phyloP scores from a whole-genome alignment of 2,888 invertebrate genomes.

The Drosophila tripunctata region DNA sequence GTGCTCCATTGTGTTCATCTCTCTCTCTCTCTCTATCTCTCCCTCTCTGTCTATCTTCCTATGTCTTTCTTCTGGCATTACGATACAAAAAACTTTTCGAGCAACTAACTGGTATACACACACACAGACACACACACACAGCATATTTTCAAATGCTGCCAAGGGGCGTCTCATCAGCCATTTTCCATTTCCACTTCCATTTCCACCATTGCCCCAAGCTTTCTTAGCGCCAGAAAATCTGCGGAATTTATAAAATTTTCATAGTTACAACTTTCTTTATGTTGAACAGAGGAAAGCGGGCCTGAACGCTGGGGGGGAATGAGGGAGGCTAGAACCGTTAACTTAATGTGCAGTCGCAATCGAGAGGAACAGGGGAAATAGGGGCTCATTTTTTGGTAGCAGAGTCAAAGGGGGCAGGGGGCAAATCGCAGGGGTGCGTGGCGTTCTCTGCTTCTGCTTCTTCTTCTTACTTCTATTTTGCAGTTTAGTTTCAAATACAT shows the following conservation, averaged over 20 bases:
- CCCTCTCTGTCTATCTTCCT: not conserved
- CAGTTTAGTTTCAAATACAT: conserved; percentile 79
- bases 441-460: not conserved
- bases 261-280: conserved; percentile 81
- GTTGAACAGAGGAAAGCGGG: conserved; percentile 25
- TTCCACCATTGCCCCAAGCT: conserved; percentile 45
- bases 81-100: conserved; percentile 43
- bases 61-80: too few relatives aligned
- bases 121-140: not conserved
- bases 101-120: conserved; percentile 38
- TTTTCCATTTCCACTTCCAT: conserved; percentile 38
- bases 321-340: conserved; percentile 41
- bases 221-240: conserved; percentile 78
- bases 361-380: too few relatives aligned
- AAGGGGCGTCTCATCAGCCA: conserved; percentile 53
- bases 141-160: conserved; percentile 44
- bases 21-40: not conserved
- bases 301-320: not conserved
- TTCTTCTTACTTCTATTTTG: conserved; percentile 65
- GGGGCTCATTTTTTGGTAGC: too few relatives aligned
- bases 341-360: conserved; percentile 68
- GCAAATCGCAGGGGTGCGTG: not conserved
- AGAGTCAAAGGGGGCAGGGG: too few relatives aligned
- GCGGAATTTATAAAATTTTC: conserved; percentile 81
- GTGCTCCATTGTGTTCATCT: conserved; percentile 55